Base-by-base conservation (phyloP, 1,140 invertebrate genomes). In the Drosophila pandora region DNA sequence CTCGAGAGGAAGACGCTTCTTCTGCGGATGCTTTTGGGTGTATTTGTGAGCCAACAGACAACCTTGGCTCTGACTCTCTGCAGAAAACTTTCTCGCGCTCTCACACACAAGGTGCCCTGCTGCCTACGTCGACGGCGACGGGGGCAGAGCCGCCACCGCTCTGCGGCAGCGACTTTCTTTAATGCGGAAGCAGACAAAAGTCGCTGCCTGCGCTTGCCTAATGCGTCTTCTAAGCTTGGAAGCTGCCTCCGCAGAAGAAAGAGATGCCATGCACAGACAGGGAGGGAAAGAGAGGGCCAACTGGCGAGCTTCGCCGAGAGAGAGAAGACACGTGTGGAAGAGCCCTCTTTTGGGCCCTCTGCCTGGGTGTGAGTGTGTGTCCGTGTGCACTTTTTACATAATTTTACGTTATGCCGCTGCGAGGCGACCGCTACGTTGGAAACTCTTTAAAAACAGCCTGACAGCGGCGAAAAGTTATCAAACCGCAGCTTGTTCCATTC, bases 371-470 rank as follows among this genome's bases (percentile, higher is more conserved):
- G 60, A 56, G 61, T 60, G 61, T 58, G 60, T 84, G 67, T 84
- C n/a, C 65, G 81, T 76, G 81, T 76, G 79, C 56, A 74, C 62
- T 83, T 90, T 89, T 89, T 89, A 89, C 84, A 89, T 89, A 89
- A 89, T 89, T 83, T 89, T 74, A 85, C 80, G 80, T 80, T 84
- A 89, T 88, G 77, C 68, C 76, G 78, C 76, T 63, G 62, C 80
- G 67, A 81, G 68, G 77, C 83, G 76, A 85, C 61, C 84, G 76
- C 84, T 89, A 90, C 80, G 70, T 90, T 91, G 76, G 70, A 90
- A 87, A 91, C 83, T 92, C 87, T 91, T 92, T 92, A 92, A 92
- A 92, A 92, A 91, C 90, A 91, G 89, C 78, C 84, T 90, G 90
- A 90, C 83, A 83, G 62, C 77, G 74, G 76, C 83, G 88, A 91